Evolutionary conservation across 2,888 invertebrate species (phyloP).

Genomic region (Altica lythri): DNA sequence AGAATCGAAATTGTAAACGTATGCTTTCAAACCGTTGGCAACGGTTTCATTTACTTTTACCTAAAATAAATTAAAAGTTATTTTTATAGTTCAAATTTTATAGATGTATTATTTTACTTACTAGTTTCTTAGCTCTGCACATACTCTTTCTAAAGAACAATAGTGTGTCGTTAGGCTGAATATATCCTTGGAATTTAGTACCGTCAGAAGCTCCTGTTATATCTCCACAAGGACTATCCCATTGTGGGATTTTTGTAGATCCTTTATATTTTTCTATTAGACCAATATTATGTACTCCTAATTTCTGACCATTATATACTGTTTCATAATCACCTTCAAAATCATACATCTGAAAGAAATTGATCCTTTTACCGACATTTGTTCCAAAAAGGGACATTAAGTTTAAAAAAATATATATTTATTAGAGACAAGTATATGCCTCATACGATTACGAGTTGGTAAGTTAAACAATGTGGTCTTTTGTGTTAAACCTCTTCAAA

Average conservation of each 20-base stretch:
- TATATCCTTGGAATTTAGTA: constrained; percentile 77
- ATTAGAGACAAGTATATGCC: too few species aligned
- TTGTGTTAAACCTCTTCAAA: too few species aligned
- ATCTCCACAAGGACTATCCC: constrained; percentile 77
- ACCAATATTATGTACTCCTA: constrained; percentile 65
- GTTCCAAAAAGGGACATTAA: too few species aligned
- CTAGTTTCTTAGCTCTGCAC: constrained; percentile 80
- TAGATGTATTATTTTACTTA: constrained; percentile 60
- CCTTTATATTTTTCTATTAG: constrained; percentile 79
- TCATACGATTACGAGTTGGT: too few species aligned
- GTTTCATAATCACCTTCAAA: constrained; percentile 80
- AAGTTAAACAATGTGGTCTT: too few species aligned
- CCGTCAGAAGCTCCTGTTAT: constrained; percentile 82
- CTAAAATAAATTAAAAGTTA: constrained; percentile 54
- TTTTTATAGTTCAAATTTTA: neutral
- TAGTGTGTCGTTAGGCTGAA: constrained; percentile 70
- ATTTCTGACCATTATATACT: constrained; percentile 71
- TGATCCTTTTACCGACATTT: neutral
- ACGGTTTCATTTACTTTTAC: constrained; percentile 65
- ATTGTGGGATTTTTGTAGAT: constrained; percentile 73
- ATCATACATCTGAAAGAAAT: constrained; percentile 77
- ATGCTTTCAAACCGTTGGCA: constrained; percentile 67
- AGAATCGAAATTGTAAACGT: constrained; percentile 76
- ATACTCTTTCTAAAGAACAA: constrained; percentile 83
- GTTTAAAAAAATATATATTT: too few species aligned